Percentiles rank a stretch among this genome's conserved stretches.
phyloP scores from a whole-genome alignment of 2,888 invertebrate species.

The Tenthredo livida region DNA sequence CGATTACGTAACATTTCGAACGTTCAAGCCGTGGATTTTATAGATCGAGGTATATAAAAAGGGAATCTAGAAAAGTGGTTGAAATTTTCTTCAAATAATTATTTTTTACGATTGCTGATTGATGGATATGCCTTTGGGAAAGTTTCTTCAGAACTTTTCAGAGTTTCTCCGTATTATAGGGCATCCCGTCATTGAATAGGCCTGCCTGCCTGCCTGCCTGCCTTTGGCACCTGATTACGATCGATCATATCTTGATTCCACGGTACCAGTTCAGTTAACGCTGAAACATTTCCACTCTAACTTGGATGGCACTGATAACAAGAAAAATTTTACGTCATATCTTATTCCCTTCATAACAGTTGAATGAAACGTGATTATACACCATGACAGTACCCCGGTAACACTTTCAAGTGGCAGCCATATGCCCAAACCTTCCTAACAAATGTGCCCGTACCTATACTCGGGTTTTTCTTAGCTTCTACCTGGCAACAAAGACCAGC shows the following conservation, averaged over 20 bases:
- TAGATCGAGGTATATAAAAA: background rate
- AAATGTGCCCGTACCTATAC: too few relatives aligned
- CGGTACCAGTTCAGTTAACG: background rate
- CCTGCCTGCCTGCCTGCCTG: constrained; percentile 42
- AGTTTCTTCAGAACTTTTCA: constrained; percentile 23
- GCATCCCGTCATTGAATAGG: constrained; percentile 21
- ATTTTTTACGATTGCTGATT: constrained; percentile 27
- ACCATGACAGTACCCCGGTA: background rate
- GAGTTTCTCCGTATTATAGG: constrained; percentile 42
- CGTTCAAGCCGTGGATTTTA: background rate
- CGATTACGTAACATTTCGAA: constrained; percentile 2
- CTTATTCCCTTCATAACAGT: background rate
- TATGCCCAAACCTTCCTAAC: too few relatives aligned
- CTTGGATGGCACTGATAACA: background rate
- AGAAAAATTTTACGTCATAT: constrained; percentile 6
- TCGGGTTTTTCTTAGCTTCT: too few relatives aligned
- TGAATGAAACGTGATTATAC: background rate
- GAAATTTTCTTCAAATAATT: background rate
- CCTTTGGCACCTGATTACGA: constrained; percentile 49
- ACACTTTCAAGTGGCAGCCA: too few relatives aligned
- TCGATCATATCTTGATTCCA: constrained; percentile 46
- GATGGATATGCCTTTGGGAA: constrained; percentile 41
- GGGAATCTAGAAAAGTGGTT: background rate
- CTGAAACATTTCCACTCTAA: constrained; percentile 14
- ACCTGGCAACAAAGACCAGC: too few relatives aligned